These are phyloP conservation scores for Myotis daubentonii DNA, from an alignment of 2,797 vertebrate species.

Conservation along the genomic window DNA sequence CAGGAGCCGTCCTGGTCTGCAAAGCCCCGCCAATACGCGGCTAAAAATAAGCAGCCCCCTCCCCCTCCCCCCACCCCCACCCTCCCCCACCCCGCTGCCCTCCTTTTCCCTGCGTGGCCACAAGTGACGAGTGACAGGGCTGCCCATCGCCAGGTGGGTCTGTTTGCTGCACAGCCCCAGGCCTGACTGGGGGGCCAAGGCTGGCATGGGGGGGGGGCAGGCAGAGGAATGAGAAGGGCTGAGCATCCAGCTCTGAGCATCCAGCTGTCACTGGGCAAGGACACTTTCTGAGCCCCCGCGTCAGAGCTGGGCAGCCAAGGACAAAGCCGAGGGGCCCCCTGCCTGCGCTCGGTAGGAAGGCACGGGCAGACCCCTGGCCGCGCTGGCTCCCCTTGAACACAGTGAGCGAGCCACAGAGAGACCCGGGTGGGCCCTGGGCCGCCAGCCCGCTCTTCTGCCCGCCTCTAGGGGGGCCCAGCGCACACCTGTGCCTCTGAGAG, in stretches of 20 bases:
- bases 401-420: not conserved
- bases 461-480: too few species aligned
- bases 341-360: not conserved
- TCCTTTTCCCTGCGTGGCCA: not conserved
- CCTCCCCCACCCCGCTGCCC: not conserved
- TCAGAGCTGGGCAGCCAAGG: not conserved
- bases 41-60: slow-evolving; percentile 64
- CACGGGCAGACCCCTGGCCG: rapidly evolving
- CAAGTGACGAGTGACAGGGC: not conserved
- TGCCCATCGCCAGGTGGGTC: not conserved
- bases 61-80: too few species aligned
- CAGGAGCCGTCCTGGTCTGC: not conserved
- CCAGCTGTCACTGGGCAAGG: not conserved
- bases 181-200: not conserved
- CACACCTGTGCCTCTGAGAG: not conserved
- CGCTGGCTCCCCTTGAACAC: not conserved
- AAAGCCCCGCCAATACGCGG: slow-evolving; percentile 53
- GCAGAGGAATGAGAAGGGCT: not conserved
- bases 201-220: too few species aligned
- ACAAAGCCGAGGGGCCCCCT: not conserved
- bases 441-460: not conserved
- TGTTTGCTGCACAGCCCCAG: not conserved
- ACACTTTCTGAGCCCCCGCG: not conserved
- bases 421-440: too few species aligned
- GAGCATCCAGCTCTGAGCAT: not conserved